These are phyloP conservation scores for Aelia acuminata DNA, from an alignment of 2,888 invertebrate species.

Conservation along the genomic window DNA sequence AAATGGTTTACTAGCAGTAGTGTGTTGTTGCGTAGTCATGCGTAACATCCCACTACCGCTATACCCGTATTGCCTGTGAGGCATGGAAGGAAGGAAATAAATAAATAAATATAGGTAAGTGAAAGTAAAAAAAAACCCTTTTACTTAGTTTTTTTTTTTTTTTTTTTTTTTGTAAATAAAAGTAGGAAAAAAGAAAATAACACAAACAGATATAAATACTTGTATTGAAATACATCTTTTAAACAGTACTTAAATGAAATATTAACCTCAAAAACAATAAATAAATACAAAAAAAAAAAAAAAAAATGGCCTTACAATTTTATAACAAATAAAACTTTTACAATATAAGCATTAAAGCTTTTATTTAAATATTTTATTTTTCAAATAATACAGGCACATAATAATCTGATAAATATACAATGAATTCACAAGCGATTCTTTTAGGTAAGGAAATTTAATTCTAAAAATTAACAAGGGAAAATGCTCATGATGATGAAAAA, in stretches of 20 bases:
- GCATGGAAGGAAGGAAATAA: no score
- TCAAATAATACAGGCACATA: neutral
- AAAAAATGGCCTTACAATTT: conserved; percentile 7
- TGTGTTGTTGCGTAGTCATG: no score
- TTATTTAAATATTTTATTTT: neutral
- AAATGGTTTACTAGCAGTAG: no score
- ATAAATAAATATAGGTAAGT: no score
- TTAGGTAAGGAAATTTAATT: neutral
- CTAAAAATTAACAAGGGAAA: neutral
- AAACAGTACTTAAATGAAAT: conserved; percentile 35
- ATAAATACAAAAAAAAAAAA: neutral
- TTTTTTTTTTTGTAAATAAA: no score
- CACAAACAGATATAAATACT: conserved; percentile 21
- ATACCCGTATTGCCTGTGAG: no score
- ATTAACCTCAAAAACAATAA: conserved; percentile 31
- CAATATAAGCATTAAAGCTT: conserved; percentile 5
- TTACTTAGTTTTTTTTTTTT: no score
- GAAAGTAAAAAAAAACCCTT: no score
- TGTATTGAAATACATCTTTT: conserved; percentile 20
- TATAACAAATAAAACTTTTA: conserved; percentile 18
- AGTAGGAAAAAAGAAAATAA: neutral
- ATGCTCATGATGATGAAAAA: neutral
- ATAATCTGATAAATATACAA: neutral
- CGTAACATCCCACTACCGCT: no score
- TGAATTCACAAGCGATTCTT: neutral